A percentile compares a stretch with the other conserved stretches of the same genome.
phyloP scores from a whole-genome alignment of 2,888 invertebrate species.

The Sesamia inferens region DNA sequence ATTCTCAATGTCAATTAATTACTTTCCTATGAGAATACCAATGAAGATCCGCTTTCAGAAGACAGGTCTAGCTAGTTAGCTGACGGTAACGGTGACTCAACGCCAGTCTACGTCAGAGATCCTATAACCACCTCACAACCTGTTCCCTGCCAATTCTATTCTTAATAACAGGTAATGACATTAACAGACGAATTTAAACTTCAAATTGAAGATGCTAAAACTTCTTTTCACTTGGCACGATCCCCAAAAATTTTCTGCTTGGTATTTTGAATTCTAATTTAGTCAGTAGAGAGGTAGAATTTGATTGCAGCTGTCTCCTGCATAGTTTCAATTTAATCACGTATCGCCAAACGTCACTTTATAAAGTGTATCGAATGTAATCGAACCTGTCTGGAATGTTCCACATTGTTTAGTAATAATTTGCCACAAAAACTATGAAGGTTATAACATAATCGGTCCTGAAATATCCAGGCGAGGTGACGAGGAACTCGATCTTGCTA shows the following conservation, averaged over 20 bases:
- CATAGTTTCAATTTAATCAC: constrained; percentile 55
- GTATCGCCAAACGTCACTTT: constrained; percentile 72
- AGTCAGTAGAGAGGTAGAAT: neutral
- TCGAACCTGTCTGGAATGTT: constrained; percentile 67
- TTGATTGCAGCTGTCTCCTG: constrained; percentile 11
- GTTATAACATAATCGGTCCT: constrained; percentile 45
- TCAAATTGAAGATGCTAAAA: constrained; percentile 48
- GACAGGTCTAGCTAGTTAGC: constrained; percentile 73
- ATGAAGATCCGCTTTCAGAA: constrained; percentile 57
- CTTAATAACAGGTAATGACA: constrained; percentile 71
- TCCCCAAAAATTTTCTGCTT: constrained; percentile 5
- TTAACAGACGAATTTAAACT: constrained; percentile 55
- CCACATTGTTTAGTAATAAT: constrained; percentile 34
- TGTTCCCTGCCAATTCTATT: constrained; percentile 84
- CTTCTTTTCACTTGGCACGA: constrained; percentile 48
- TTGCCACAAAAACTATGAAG: constrained; percentile 35
- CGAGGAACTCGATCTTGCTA: constrained; percentile 49
- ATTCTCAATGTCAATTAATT: constrained; percentile 46
- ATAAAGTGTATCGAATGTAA: constrained; percentile 66
- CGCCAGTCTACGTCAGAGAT: constrained; percentile 74
- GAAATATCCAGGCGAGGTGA: constrained; percentile 47
- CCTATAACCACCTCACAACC: constrained; percentile 74
- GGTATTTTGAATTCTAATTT: constrained; percentile 30
- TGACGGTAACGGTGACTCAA: constrained; percentile 77
- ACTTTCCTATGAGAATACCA: constrained; percentile 22